Conservation (phyloP, 2,797 vertebrate genomes). For the Aulostomus chinensis region DNA sequence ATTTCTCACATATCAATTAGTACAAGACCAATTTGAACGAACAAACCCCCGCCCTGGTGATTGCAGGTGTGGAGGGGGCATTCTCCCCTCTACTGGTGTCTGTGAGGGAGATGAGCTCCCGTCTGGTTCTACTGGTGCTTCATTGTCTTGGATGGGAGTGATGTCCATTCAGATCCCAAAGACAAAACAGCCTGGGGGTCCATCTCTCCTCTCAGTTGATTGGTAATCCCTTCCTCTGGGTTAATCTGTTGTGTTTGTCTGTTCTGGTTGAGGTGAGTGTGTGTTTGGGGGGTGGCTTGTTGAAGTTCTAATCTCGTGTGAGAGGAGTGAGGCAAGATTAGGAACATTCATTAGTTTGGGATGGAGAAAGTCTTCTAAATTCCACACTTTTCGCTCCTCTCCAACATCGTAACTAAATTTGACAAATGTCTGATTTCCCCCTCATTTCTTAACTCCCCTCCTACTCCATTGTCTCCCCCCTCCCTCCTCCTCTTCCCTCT, state of each 20-base stretch:
- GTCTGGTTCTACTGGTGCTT: conserved; percentile 40
- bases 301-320: conserved; percentile 58
- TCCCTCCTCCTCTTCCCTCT: conserved; percentile 32
- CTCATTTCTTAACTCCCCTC: conserved; percentile 26
- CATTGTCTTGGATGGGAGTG: conserved; percentile 52
- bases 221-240: conserved; percentile 69
- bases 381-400: conserved; percentile 13
- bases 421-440: conserved; percentile 33
- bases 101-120: conserved; percentile 52
- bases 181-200: conserved; percentile 65
- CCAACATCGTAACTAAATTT: conserved; percentile 4
- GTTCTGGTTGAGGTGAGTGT: conserved; percentile 38
- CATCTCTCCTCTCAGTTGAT: conserved; percentile 59
- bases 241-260: conserved; percentile 72
- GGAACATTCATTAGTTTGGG: conserved; percentile 12
- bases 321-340: conserved; percentile 18
- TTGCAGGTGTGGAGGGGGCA: too few species aligned
- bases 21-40: too few species aligned
- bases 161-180: conserved; percentile 57
- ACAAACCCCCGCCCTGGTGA: too few species aligned
- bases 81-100: conserved; percentile 46
- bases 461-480: conserved; percentile 19
- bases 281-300: conserved; percentile 19
- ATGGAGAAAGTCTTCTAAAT: not conserved
- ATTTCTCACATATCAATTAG: too few species aligned